Conservation (phyloP, 2,888 invertebrate genomes). For the Drosophila pseudotakahashii region DNA sequence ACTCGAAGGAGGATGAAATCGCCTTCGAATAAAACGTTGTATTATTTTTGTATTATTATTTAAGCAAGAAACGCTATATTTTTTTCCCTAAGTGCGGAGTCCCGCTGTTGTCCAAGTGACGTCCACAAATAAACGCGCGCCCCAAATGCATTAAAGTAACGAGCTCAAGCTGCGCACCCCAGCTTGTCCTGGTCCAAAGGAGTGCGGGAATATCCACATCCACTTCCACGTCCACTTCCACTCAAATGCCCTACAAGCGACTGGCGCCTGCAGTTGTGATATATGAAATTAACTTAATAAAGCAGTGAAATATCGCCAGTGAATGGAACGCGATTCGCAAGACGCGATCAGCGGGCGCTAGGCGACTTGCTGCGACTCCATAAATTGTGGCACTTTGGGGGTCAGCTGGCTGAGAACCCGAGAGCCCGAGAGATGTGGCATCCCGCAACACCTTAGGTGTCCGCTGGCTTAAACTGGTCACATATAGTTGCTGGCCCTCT, state of each 20-base stretch:
- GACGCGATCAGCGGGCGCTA: constrained; percentile 58
- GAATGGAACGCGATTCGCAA: constrained; percentile 52
- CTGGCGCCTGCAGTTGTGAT: constrained; percentile 69
- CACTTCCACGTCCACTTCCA: constrained; percentile 1
- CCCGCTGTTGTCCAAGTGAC: constrained; percentile 71
- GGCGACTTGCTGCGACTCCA: constrained; percentile 68
- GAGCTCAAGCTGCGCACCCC: constrained; percentile 81
- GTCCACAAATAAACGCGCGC: constrained; percentile 78
- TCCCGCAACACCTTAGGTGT: constrained; percentile 43
- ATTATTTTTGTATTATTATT: no score
- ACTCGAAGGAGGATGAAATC: no score
- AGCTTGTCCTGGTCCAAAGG: constrained; percentile 45
- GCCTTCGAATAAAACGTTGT: no score
- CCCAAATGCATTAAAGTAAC: constrained; percentile 82
- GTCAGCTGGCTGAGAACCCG: constrained; percentile 30
- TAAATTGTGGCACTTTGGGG: constrained; percentile 66
- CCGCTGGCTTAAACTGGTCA: constrained; percentile 39
- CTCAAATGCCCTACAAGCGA: constrained; percentile 41
- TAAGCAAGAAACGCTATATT: neutral
- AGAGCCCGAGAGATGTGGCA: constrained; percentile 50
- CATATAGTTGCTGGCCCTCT: constrained; percentile 1
- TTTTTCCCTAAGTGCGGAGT: constrained; percentile 33
- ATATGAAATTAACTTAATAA: constrained; percentile 81
- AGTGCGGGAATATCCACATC: constrained; percentile 19
- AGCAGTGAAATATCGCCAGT: constrained; percentile 81